These are phyloP conservation scores for Phymatocera aterrima DNA, from an alignment of 2,888 invertebrate species.

Conservation along the genomic window DNA sequence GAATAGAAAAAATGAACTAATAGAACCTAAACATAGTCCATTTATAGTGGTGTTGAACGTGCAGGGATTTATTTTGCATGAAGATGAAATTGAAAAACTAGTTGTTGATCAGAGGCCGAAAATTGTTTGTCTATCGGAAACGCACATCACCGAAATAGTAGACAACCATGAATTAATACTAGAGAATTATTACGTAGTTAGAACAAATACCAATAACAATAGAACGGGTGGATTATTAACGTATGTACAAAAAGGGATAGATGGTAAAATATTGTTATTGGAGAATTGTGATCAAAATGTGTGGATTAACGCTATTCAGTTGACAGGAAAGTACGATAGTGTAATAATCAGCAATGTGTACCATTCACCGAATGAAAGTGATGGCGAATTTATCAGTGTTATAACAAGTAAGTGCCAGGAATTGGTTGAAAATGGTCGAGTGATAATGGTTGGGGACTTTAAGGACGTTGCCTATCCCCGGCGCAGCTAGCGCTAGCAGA, in stretches of 20 bases:
- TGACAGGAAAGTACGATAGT: not conserved
- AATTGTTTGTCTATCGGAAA: slow-evolving; percentile 46
- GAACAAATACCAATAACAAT: slow-evolving; percentile 11
- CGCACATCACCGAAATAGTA: slow-evolving; percentile 35
- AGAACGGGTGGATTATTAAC: slow-evolving; percentile 4
- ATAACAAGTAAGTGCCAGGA: not conserved
- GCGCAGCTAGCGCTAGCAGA: no score
- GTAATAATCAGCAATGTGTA: not conserved
- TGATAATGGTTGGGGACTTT: not conserved
- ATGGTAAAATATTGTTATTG: not conserved
- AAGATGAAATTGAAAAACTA: slow-evolving; percentile 45
- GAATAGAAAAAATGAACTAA: no score
- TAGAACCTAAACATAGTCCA: not conserved
- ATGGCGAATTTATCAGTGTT: not conserved
- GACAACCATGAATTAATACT: slow-evolving; percentile 28
- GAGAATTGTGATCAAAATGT: not conserved
- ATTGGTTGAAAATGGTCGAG: not conserved
- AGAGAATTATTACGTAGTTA: slow-evolving; percentile 15
- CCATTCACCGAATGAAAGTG: not conserved
- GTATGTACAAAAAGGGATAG: not conserved
- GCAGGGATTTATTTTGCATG: slow-evolving; percentile 47
- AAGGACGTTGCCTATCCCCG: no score
- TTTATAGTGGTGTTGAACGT: slow-evolving; percentile 42
- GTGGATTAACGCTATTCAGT: not conserved
- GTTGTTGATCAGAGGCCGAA: slow-evolving; percentile 16